Base-by-base conservation (phyloP, 2,113 vertebrate species). In the Formicarius rufipectus region DNA sequence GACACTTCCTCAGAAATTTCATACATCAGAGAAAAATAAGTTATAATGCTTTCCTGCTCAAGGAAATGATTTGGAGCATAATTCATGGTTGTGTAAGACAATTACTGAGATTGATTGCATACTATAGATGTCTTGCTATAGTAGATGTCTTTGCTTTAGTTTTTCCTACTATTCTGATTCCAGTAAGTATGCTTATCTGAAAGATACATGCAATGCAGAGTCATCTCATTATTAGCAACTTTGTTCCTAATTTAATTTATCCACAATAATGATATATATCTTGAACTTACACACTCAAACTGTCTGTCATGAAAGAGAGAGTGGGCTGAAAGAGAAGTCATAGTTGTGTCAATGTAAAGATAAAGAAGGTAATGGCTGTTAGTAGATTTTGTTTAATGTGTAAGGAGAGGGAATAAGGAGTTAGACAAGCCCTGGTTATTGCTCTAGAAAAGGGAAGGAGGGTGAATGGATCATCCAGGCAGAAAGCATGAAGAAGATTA, bases 51-150 rank as follows among this genome's bases (percentile, higher is more conserved):
- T 92, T 95, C 69, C 66, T 90, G 67, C 90, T 95, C 82, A 87
- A 60, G 71, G 95, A 96, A 93, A 91, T 94, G 95, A 91, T 94
- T 95, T 96, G 83, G 67, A 94, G 23, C 88, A 96, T 96, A 97
- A 96, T 97, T 97, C 95, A 96, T 30, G 77, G 79, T 53, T 90
- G 47, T 92, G 88, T 77, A 79, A 94, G 95, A 96, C 90, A 96
- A 96, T 94, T 97, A 96, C 91, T 94, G 76, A 93, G 94, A 95
- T 90, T 2, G 30, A 97, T 89, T 89, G 85, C 50, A 64, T 82
- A 71, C 42, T 95, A 44, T 82, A 79, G 45, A 87, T 95, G 80
- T 44, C 67, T 83, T 71, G 62, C 55, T 94, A 53, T 79, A 86
- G 87, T n/a, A n/a, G n/a, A n/a, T n/a, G n/a, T n/a, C n/a, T 79